Conservation (phyloP, 1,140 invertebrate genomes). For the Philopotamus ludificatus region DNA sequence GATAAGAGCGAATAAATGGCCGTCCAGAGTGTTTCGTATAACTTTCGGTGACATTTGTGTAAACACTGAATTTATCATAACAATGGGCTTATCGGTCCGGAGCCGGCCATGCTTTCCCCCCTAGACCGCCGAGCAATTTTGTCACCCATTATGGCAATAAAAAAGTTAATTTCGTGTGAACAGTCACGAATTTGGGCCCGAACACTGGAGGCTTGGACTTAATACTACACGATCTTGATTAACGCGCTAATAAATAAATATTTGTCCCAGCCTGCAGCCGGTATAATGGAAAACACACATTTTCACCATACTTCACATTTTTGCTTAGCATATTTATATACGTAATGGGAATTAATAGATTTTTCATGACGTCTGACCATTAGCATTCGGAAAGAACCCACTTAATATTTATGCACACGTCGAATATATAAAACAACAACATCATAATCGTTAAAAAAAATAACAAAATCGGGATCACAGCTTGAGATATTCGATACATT, state of each 20-base stretch:
- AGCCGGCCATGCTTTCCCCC: conserved; percentile 26
- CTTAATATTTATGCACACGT: not conserved
- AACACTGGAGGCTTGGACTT: conserved; percentile 13
- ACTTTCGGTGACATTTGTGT: conserved; percentile 35
- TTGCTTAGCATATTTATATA: too few species aligned
- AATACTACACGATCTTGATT: conserved; percentile 34
- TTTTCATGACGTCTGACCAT: not conserved
- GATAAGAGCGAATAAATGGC: conserved; percentile 16
- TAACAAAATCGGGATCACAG: too few species aligned
- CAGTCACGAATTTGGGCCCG: conserved; percentile 18
- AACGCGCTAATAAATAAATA: conserved; percentile 29
- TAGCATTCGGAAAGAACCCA: not conserved
- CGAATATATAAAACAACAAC: not conserved
- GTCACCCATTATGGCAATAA: conserved; percentile 29
- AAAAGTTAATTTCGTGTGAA: conserved; percentile 33
- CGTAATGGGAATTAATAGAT: too few species aligned
- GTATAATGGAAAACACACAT: not conserved
- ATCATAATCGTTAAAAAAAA: not conserved
- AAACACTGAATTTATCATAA: conserved; percentile 38
- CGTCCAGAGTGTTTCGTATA: conserved; percentile 31
- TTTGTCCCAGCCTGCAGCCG: conserved; percentile 7
- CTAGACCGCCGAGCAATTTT: conserved; percentile 21
- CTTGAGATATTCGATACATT: too few species aligned
- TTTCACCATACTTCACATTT: too few species aligned
- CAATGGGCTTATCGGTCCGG: conserved; percentile 21